phyloP scores from a whole-genome alignment of 2,797 vertebrate species.

The Sparidentex hasta region DNA sequence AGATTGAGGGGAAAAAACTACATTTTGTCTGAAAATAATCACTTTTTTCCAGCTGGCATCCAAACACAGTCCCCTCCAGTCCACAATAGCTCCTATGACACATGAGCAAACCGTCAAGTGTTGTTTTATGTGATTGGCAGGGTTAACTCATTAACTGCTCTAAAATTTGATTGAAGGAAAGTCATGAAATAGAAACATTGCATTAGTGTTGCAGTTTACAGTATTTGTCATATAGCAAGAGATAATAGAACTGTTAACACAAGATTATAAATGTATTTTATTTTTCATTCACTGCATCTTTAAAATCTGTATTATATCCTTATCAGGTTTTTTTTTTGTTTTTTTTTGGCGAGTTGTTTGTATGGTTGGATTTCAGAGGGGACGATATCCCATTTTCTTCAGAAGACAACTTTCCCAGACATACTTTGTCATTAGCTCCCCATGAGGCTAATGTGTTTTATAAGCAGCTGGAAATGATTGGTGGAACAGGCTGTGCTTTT shows the following conservation, averaged over 20 bases:
- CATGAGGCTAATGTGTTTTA: slow-evolving; percentile 32
- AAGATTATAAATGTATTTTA: no score
- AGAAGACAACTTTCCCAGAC: slow-evolving; percentile 13
- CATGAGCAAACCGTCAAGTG: not conserved
- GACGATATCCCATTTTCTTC: not conserved
- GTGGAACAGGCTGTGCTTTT: not conserved
- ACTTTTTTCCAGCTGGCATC: not conserved
- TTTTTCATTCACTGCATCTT: not conserved
- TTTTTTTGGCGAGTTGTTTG: not conserved
- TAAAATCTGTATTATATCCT: not conserved
- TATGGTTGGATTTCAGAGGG: not conserved
- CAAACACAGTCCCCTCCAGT: slow-evolving; percentile 6
- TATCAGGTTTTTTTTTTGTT: not conserved
- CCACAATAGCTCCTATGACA: not conserved
- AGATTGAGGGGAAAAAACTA: not conserved
- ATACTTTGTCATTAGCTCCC: slow-evolving; percentile 7
- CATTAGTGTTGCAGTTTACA: no score
- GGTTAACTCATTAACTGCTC: accelerated
- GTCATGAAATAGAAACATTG: not conserved
- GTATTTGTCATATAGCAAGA: not conserved
- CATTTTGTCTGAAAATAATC: not conserved
- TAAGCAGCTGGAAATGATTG: slow-evolving; percentile 46
- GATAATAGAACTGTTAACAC: not conserved
- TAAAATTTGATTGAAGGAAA: not conserved
- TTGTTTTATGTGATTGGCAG: not conserved